These are phyloP conservation scores for Asarcornis scutulata DNA, from an alignment of 2,113 vertebrate species.

Conservation along the genomic window DNA sequence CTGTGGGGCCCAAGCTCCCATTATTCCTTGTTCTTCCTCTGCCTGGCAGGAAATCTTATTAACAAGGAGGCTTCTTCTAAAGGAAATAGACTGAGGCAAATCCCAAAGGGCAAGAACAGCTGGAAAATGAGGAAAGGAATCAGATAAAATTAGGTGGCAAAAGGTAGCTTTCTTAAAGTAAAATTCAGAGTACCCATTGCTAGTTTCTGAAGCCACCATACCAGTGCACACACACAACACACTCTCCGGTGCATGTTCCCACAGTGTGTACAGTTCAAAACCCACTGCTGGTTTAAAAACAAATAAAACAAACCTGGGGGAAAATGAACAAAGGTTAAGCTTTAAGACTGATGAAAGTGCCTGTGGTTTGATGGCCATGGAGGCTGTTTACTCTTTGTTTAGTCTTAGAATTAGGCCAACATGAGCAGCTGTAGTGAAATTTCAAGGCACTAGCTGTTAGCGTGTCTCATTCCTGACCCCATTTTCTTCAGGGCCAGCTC, in stretches of 20 bases:
- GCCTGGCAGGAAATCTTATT: background rate
- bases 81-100: background rate
- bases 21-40: background rate
- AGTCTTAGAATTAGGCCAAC: background rate
- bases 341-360: background rate
- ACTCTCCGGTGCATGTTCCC: background rate
- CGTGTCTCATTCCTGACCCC: background rate
- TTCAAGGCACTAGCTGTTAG: background rate
- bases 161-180: background rate
- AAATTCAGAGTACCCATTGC: background rate
- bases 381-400: background rate
- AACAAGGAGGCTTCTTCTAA: background rate
- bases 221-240: background rate
- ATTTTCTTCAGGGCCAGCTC: background rate
- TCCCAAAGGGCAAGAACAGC: background rate
- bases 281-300: constrained; percentile 4
- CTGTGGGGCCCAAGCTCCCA: background rate
- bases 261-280: background rate
- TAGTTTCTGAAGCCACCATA: background rate
- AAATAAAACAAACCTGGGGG: background rate
- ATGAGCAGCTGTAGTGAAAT: background rate
- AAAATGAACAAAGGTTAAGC: constrained; percentile 10
- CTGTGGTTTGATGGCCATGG: background rate
- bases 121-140: background rate
- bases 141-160: background rate